Base-by-base conservation (phyloP, 2,113 vertebrate genomes). In the Empidonax alnorum region DNA sequence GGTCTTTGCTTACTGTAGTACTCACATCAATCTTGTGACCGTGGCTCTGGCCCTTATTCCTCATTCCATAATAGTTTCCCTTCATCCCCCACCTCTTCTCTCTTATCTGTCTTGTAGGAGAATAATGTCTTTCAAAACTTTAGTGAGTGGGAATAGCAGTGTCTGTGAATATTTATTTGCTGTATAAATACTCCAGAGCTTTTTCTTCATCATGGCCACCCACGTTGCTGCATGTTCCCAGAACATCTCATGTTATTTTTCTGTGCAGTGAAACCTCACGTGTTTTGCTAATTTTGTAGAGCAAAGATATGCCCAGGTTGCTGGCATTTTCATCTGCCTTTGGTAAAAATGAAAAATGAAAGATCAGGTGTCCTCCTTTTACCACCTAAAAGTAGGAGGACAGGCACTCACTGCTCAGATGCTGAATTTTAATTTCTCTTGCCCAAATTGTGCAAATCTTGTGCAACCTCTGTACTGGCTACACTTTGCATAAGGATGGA, bases 1-100 rank as follows among this genome's bases (percentile, higher is more conserved):
- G 87, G 75, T 96, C 95, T 96, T 97, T 96, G 93, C 93, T 97
- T 97, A 94, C 93, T 93, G 93, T 94, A 96, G 84, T 73, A 80
- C 67, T 96, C 90, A 12, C 93, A 96, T 97, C 95, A 96, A 96
- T 97, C 95, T 96, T 96, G 87, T 82, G 44, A 81, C 76, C 50
- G 49, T 76, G 84, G 91, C 94, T 95, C 94, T 86, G 91, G 90
- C 90, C 87, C 79, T 95, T 95, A 93, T 96, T 95, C 85, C 39
- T 96, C 91, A 94, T 96, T 96, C 94, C 85, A 71, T 93, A 95
- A 95, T 63, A 83, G 84, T 91, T 96, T 93, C 85, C 63, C 55
- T 89, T 95, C 87, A 93, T 78, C 91, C 91, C 82, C 90, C 94
- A 87, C 81, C 84, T 95, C 82, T 83, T 74, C 71, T 81, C 84